A percentile compares a stretch with the other conserved stretches of the same genome.
These are phyloP conservation scores for Listronotus oregonensis DNA, from an alignment of 1,140 invertebrate species.

Conservation along the genomic window DNA sequence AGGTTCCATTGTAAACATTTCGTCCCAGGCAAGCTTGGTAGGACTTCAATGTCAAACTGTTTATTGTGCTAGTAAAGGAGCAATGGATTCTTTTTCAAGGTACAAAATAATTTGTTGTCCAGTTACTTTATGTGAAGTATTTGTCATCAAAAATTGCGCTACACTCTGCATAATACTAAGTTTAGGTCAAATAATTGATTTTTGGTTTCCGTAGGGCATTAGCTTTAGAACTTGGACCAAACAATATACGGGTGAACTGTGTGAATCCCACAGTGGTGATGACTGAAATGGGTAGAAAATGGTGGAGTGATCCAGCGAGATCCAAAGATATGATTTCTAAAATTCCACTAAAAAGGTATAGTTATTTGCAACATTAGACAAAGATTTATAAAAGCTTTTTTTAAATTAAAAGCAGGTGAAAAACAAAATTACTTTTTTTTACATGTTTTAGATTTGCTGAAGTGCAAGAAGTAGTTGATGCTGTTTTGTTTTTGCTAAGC, in stretches of 20 bases:
- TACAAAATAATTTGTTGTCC: not conserved
- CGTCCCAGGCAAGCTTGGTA: conserved; percentile 73
- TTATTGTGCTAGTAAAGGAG: conserved; percentile 65
- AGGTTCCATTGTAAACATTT: conserved; percentile 87
- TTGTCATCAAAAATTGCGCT: no score
- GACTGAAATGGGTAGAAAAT: conserved; percentile 82
- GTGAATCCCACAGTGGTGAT: conserved; percentile 90
- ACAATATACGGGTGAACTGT: conserved; percentile 84
- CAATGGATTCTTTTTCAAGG: conserved; percentile 69
- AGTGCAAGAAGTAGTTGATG: conserved; percentile 81
- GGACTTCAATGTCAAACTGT: conserved; percentile 73
- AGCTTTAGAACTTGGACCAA: conserved; percentile 83
- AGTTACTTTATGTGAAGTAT: no score
- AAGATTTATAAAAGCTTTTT: no score
- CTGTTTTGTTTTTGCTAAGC: conserved; percentile 79
- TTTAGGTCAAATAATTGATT: no score
- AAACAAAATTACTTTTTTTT: no score
- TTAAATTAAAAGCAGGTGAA: no score
- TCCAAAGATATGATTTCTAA: conserved; percentile 67
- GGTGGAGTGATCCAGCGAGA: conserved; percentile 79
- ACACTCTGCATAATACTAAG: no score
- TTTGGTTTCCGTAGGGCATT: conserved; percentile 58
- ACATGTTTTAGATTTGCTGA: conserved; percentile 64
- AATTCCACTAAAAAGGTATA: conserved; percentile 68
- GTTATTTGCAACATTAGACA: no score